phyloP scores from a whole-genome alignment of 2,797 vertebrate species.

The Channa striata region DNA sequence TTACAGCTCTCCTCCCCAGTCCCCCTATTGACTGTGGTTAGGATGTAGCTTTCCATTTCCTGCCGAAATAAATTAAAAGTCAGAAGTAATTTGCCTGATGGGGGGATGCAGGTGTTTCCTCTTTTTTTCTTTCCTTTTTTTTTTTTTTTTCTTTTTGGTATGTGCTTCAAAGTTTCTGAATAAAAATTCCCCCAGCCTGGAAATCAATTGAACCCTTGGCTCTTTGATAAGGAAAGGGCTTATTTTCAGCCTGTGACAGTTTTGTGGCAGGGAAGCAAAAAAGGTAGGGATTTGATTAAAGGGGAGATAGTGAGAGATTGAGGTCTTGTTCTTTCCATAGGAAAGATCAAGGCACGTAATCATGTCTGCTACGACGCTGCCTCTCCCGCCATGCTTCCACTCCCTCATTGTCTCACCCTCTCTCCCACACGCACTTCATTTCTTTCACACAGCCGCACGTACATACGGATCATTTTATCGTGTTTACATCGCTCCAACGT shows the following conservation, averaged over 20 bases:
- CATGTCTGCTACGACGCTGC: slow-evolving; percentile 87
- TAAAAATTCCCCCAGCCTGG: slow-evolving; percentile 85
- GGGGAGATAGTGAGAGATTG: slow-evolving; percentile 97
- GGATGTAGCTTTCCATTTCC: slow-evolving; percentile 98
- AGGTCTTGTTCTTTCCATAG: slow-evolving; percentile 98
- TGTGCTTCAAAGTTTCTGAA: slow-evolving; percentile 83
- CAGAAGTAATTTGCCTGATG: slow-evolving; percentile 99
- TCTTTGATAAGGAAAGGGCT: slow-evolving; percentile 91
- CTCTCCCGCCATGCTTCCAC: slow-evolving; percentile 77
- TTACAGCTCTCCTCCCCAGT: slow-evolving; percentile 90
- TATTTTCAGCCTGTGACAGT: slow-evolving; percentile 97
- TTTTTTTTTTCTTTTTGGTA: slow-evolving; percentile 32
- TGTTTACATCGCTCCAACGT: slow-evolving; percentile 56
- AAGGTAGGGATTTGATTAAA: slow-evolving; percentile 98
- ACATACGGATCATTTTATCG: slow-evolving; percentile 55
- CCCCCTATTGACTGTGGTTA: slow-evolving; percentile 96
- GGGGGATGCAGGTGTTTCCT: slow-evolving; percentile 92
- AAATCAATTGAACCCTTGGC: slow-evolving; percentile 95
- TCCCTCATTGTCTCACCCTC: slow-evolving; percentile 49
- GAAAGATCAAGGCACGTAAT: slow-evolving; percentile 96
- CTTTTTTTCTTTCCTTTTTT: slow-evolving; percentile 56
- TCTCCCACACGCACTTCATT: slow-evolving; percentile 8
- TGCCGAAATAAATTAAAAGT: slow-evolving; percentile 99
- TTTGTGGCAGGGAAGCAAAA: slow-evolving; percentile 89
- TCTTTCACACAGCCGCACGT: background rate